Conservation (phyloP, 2,113 vertebrate genomes). For the Ophiodon elongatus region DNA sequence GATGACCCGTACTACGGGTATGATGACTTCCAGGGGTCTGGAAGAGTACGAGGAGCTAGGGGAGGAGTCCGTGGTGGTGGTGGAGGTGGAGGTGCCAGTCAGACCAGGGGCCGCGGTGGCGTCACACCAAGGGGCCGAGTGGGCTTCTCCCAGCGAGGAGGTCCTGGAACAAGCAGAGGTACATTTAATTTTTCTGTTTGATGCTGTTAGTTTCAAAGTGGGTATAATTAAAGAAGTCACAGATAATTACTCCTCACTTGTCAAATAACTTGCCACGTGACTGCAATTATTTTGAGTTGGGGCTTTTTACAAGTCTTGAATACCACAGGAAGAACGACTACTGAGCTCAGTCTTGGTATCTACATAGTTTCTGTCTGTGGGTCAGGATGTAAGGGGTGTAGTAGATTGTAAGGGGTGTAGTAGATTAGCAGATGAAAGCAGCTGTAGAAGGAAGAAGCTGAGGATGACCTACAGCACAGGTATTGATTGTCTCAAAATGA, state of each 20-base stretch:
- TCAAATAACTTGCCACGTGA: neutral
- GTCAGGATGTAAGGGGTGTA: neutral
- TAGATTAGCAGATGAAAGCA: neutral
- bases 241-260: neutral
- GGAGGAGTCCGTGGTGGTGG: conserved; percentile 88
- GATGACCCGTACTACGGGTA: conserved; percentile 99
- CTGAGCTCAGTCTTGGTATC: neutral
- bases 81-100: conserved; percentile 74
- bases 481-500: neutral
- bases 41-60: conserved; percentile 96
- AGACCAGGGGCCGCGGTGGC: conserved; percentile 90
- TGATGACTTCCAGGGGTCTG: conserved; percentile 97
- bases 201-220: neutral
- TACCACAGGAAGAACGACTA: neutral
- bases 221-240: neutral
- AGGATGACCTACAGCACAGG: neutral
- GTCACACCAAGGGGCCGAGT: conserved; percentile 93
- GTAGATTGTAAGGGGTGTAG: too few relatives aligned
- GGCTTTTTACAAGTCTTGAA: neutral
- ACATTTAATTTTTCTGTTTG: conserved; percentile 77
- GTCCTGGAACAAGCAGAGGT: conserved; percentile 95
- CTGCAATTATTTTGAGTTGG: neutral
- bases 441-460: neutral
- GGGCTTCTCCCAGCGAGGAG: conserved; percentile 95
- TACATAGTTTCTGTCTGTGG: neutral